Conservation (phyloP, 2,888 invertebrate species). For the Archips crataeganus region DNA sequence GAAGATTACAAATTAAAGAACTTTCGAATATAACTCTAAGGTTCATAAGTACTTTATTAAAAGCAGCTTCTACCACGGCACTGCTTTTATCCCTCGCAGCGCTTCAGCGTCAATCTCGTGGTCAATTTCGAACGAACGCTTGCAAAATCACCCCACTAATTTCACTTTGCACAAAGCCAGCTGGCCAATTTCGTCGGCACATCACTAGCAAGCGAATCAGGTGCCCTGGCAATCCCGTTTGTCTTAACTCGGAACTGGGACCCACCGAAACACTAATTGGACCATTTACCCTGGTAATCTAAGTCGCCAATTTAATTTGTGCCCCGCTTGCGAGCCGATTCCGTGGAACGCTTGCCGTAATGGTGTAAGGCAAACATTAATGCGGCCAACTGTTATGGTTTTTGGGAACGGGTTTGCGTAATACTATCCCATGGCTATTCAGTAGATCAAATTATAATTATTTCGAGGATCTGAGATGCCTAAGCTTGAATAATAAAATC, state of each 20-base stretch:
- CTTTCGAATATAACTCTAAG: too few relatives aligned
- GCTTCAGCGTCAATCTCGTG: neutral
- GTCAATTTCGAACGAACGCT: neutral
- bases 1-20: too few relatives aligned
- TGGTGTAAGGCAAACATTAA: constrained; percentile 32
- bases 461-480: neutral
- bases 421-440: constrained; percentile 12
- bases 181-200: constrained; percentile 63
- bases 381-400: constrained; percentile 23
- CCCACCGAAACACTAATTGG: constrained; percentile 79
- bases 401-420: constrained; percentile 9
- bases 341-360: constrained; percentile 38
- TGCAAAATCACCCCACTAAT: constrained; percentile 2
- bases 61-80: neutral
- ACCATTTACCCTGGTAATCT: constrained; percentile 78
- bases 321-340: constrained; percentile 58
- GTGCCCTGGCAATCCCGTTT: constrained; percentile 77
- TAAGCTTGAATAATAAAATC: neutral
- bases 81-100: neutral
- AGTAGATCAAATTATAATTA: constrained; percentile 10
- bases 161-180: constrained; percentile 45
- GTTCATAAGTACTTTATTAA: neutral
- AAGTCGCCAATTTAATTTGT: constrained; percentile 78
- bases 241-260: constrained; percentile 65
- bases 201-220: constrained; percentile 64